Base-by-base conservation (phyloP, 2,113 vertebrate species). In the Collichthys lucidus region DNA sequence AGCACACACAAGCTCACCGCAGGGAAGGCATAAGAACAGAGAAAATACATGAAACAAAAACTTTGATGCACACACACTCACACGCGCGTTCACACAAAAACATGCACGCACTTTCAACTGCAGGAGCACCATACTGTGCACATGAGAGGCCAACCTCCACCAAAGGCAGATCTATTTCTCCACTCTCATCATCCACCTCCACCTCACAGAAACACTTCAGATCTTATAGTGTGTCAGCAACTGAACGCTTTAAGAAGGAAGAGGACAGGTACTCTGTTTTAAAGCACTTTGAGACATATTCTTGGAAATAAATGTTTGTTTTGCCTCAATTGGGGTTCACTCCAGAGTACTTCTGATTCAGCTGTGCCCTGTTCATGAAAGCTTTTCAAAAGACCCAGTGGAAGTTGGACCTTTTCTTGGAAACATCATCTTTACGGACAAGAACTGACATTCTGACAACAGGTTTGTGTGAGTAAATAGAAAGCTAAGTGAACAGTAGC, bases 21-120 rank as follows among this genome's bases (percentile, higher is more conserved):
- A 66, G 87, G 89, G 68, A 9, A 42, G 82, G 71, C 77, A 72
- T 35, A 42, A 87, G 76, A 79, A 84, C 67, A 71, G 83, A 76
- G 83, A 67, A 85, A 86, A 87, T 57, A 84, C 82, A 89, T 84
- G 60, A 90, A 87, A 87, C 82, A 83, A 80, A 86, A 79, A 88
- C 82, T 86, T 89, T 84, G 85, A 90, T 79, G 77, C 63, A 42
- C 79, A 80, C 76, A 75, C 57, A 76, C 73, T 64, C 4, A 20
- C 84, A 70, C 86, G 79, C 65, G 77, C 84, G 85, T 85, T 79
- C 62, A 20, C 79, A 77, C 35, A 79, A 75, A 89, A 83, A 83
- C 69, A 92, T 67, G 75, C 73, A 81, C 76, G 52, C 60, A 55
- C 79, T 87, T 83, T 89, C 85, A 90, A 80, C 22, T 86, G 70